Percentiles rank a stretch among this genome's conserved stretches.
Evolutionary conservation across 2,113 vertebrate genomes (phyloP).

Genomic region (Orthonyx spaldingii): DNA sequence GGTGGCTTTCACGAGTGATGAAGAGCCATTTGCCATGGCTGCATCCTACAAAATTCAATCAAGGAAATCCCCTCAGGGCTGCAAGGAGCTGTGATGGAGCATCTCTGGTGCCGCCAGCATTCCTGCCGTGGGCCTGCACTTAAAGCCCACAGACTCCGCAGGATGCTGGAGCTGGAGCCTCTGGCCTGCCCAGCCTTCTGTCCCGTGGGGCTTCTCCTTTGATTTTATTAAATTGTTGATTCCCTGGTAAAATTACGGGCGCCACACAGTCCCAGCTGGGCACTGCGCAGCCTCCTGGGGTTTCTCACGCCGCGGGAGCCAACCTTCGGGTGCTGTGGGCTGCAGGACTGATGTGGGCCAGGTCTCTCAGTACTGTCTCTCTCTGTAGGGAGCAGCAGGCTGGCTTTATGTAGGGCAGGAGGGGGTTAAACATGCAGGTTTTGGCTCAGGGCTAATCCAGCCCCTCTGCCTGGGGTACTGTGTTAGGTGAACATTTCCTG

Average conservation of each 20-base stretch:
- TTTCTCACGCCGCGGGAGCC: accelerated
- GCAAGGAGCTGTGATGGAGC: background rate
- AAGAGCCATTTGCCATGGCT: slow-evolving; percentile 57
- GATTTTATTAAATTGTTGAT: background rate
- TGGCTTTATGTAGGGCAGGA: background rate
- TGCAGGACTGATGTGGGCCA: background rate
- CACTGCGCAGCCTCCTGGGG: accelerated
- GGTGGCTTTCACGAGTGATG: slow-evolving; percentile 37
- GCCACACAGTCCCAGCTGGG: background rate
- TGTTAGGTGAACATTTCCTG: too few relatives aligned
- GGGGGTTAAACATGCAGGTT: background rate
- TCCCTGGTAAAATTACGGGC: background rate
- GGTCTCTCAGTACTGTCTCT: background rate
- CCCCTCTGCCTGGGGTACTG: background rate
- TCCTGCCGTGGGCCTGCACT: background rate
- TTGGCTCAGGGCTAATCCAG: background rate
- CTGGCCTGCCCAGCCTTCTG: background rate
- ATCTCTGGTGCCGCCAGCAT: background rate
- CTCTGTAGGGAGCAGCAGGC: background rate
- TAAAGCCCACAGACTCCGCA: accelerated
- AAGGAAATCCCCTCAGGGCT: slow-evolving; percentile 61
- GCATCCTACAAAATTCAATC: slow-evolving; percentile 68
- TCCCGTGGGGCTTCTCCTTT: background rate
- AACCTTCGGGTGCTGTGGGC: accelerated
- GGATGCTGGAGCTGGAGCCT: background rate